These are phyloP conservation scores for Rhamphomyia laevipes DNA, from an alignment of 2,888 invertebrate genomes.

Conservation along the genomic window DNA sequence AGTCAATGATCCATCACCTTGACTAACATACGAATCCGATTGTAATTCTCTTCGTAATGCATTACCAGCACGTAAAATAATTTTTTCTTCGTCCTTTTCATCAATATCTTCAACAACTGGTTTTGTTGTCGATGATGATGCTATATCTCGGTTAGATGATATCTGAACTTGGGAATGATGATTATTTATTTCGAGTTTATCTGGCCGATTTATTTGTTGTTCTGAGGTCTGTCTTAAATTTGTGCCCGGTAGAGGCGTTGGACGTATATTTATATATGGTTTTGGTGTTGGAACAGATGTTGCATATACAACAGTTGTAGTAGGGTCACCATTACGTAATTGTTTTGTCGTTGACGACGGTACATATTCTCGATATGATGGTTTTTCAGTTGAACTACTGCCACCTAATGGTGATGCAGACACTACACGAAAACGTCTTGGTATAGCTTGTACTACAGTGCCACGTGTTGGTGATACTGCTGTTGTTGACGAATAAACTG, in stretches of 20 bases:
- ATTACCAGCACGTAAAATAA: slow-evolving; percentile 44
- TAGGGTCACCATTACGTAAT: slow-evolving; percentile 15
- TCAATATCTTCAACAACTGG: slow-evolving; percentile 43
- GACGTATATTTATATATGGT: slow-evolving; percentile 17
- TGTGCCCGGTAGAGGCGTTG: slow-evolving; percentile 15
- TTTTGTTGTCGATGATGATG: slow-evolving; percentile 31
- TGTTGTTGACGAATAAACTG: slow-evolving; percentile 33
- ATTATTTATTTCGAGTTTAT: slow-evolving; percentile 17
- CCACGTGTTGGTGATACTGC: slow-evolving; percentile 47
- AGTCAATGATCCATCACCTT: slow-evolving; percentile 44
- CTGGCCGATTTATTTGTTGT: slow-evolving; percentile 14
- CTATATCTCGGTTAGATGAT: slow-evolving; percentile 7
- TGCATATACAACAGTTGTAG: slow-evolving; percentile 23
- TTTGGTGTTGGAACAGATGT: slow-evolving; percentile 21
- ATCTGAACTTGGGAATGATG: slow-evolving; percentile 15
- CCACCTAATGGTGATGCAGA: slow-evolving; percentile 24
- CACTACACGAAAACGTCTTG: slow-evolving; percentile 40
- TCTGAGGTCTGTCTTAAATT: slow-evolving; percentile 5
- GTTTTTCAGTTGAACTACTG: slow-evolving; percentile 15
- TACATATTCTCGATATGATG: background rate
- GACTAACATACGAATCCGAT: slow-evolving; percentile 26
- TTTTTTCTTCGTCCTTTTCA: slow-evolving; percentile 37
- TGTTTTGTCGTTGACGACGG: slow-evolving; percentile 3
- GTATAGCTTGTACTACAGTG: slow-evolving; percentile 53
- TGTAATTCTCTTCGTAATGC: slow-evolving; percentile 50